Evolutionary conservation across 1,140 invertebrate genomes (phyloP).

Genomic region (Drosophila pseudoananassae): DNA sequence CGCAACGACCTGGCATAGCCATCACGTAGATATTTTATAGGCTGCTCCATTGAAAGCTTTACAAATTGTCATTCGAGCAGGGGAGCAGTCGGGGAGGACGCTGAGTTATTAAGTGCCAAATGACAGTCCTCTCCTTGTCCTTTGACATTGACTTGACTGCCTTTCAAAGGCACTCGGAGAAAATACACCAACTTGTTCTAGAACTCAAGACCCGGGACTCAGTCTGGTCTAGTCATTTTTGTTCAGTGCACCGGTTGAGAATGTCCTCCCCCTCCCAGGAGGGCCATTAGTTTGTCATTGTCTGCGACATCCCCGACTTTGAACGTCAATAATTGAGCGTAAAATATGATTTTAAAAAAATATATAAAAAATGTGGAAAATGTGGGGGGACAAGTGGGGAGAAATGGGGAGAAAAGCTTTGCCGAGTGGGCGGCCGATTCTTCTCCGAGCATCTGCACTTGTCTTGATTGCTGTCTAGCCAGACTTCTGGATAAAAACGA

Average conservation of each 20-base stretch:
- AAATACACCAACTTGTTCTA: not conserved
- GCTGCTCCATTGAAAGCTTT: slow-evolving; percentile 71
- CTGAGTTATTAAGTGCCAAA: slow-evolving; percentile 71
- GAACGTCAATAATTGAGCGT: slow-evolving; percentile 80
- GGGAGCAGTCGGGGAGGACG: slow-evolving; percentile 7
- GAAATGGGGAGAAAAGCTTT: no score
- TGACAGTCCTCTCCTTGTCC: slow-evolving; percentile 47
- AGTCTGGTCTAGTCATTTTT: no score
- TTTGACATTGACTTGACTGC: slow-evolving; percentile 56
- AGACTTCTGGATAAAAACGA: slow-evolving; percentile 27
- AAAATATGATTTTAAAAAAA: slow-evolving; percentile 74
- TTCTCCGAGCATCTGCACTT: slow-evolving; percentile 56
- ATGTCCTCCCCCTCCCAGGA: slow-evolving; percentile 1
- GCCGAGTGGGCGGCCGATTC: not conserved
- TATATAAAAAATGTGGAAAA: slow-evolving; percentile 32
- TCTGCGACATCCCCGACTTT: slow-evolving; percentile 70
- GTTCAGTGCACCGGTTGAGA: not conserved
- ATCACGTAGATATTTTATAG: slow-evolving; percentile 60
- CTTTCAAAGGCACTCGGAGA: not conserved
- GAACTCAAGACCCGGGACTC: no score
- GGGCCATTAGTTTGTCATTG: slow-evolving; percentile 78
- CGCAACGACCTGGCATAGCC: not conserved
- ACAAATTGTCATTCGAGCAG: slow-evolving; percentile 79
- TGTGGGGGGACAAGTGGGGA: not conserved
- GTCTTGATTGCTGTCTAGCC: slow-evolving; percentile 63